Percentiles rank a stretch among this genome's conserved stretches.
These are phyloP conservation scores for Tetranychus truncatus DNA, from an alignment of 2,888 invertebrate species.

Conservation along the genomic window DNA sequence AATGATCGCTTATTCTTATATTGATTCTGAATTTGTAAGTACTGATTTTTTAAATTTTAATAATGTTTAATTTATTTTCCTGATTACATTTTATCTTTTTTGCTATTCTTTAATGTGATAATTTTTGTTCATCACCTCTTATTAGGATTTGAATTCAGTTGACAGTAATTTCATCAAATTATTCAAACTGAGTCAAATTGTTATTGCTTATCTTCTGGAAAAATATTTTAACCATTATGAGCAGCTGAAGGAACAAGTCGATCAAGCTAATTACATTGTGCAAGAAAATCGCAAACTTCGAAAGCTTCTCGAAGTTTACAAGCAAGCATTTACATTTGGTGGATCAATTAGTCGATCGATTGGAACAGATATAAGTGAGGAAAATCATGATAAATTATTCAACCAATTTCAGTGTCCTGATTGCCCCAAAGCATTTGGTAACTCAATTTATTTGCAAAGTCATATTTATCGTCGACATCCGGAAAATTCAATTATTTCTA, in stretches of 20 bases:
- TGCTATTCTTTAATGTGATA: neutral
- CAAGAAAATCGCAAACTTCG: neutral
- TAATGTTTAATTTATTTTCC: neutral
- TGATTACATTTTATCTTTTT: too few species aligned
- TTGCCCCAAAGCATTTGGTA: conserved; percentile 4
- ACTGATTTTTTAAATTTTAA: neutral
- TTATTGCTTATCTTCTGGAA: conserved; percentile 1
- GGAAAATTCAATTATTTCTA: neutral
- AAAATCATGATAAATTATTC: neutral
- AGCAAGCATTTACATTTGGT: neutral
- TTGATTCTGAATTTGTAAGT: conserved; percentile 8
- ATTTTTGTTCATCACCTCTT: neutral
- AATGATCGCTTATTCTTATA: neutral
- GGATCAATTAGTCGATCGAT: neutral
- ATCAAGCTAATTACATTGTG: neutral
- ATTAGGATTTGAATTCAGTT: neutral
- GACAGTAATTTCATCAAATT: conserved; percentile 4
- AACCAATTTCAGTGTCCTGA: neutral
- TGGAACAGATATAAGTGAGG: neutral
- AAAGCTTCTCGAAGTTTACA: neutral
- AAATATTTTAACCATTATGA: neutral
- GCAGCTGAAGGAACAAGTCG: neutral
- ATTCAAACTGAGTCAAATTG: neutral
- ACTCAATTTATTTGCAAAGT: neutral
- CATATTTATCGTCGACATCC: conserved; percentile 7